Conservation (phyloP, 2,113 vertebrate species). For the Cichladusa arquata region DNA sequence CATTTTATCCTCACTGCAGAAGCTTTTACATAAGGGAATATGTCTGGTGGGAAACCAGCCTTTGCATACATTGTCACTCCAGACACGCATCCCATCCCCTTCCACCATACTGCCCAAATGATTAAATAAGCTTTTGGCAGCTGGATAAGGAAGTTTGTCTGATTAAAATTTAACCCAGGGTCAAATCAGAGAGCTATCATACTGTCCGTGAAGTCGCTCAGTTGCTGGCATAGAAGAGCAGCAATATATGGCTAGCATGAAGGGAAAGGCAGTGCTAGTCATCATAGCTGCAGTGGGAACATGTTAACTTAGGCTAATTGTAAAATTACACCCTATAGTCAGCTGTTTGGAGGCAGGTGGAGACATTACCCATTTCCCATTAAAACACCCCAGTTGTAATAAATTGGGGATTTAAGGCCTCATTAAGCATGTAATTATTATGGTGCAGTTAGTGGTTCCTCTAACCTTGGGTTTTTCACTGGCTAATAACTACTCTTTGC, state of each 20-base stretch:
- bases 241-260: background rate
- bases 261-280: background rate
- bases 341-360: background rate
- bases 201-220: background rate
- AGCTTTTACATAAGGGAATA: background rate
- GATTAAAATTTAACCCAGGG: background rate
- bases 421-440: background rate
- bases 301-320: background rate
- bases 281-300: background rate
- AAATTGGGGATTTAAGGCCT: background rate
- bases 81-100: background rate
- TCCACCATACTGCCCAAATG: background rate
- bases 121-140: background rate
- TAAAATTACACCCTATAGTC: background rate
- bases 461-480: accelerated
- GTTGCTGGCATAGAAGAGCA: background rate
- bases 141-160: background rate
- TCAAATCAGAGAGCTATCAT: background rate
- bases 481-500: too few species aligned
- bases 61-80: background rate
- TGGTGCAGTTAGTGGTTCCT: background rate
- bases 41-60: accelerated
- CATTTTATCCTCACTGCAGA: background rate
- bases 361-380: background rate
- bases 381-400: background rate